Conservation (phyloP, 2,797 vertebrate species). For the Tarsius wallacei region DNA sequence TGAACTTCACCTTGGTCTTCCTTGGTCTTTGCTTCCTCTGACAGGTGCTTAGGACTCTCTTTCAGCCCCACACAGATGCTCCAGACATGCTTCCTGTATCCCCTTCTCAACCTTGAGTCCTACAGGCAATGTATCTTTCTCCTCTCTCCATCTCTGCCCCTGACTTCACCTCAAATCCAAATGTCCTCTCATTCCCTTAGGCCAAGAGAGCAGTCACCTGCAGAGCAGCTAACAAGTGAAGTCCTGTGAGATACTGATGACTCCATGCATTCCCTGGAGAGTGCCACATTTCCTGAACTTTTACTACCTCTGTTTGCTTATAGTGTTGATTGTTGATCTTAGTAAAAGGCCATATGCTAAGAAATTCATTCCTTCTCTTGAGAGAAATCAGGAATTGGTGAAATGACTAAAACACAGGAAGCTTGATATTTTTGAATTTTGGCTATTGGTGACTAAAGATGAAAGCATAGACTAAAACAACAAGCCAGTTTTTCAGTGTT, state of each 20-base stretch:
- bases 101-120: neutral
- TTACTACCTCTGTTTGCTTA: neutral
- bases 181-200: neutral
- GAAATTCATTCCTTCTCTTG: conserved; percentile 11
- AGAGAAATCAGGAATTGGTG: conserved; percentile 33
- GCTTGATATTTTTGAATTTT: neutral
- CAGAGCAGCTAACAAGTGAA: neutral
- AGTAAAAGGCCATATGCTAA: neutral
- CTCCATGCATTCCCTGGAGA: neutral
- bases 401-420: neutral
- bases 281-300: neutral
- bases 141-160: neutral
- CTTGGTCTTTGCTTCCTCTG: neutral
- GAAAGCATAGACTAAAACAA: neutral
- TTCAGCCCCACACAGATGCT: neutral
- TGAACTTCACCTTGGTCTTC: neutral
- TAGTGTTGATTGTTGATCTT: neutral
- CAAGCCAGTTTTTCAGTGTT: conserved; percentile 2
- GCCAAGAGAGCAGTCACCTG: neutral
- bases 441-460: conserved; percentile 1
- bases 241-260: neutral
- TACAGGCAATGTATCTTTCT: neutral
- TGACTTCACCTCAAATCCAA: neutral
- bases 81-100: neutral
- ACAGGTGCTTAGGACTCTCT: neutral